Base-by-base conservation (phyloP, 2,113 vertebrate species). In the Trichechus manatus region DNA sequence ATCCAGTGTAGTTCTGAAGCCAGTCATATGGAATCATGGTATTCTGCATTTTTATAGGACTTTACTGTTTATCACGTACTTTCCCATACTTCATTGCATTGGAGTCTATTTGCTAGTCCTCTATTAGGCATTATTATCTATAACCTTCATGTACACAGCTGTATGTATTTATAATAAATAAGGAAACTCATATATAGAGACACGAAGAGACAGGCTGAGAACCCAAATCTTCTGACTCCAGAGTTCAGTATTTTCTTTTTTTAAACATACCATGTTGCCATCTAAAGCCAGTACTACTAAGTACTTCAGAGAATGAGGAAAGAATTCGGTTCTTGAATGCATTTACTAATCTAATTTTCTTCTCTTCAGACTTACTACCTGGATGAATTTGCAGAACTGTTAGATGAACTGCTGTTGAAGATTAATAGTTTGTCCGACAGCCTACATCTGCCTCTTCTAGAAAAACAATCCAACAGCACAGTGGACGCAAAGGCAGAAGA, bases 401-500 rank as follows among this genome's bases (percentile, higher is more conserved):
- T 99, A 11, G 99, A 99, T 89, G 99, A 99, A 56, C 98, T 99
- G 9, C 72, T 99, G 94, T 96, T 98, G 95, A 98, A 97, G 96
- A 98, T 99, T 3, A 96, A 97, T 39, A 66, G 95, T 39, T 97
- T 99, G 78, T 98, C 98, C 1, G 63, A 98, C 82, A 97, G 96
- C 81, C 97, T 98, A n/a, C 97, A 98, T n/a, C 95, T 92, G 79
- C 98, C 97, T 42, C 92, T 96, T 27, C 98, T 97, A 2, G 89
- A 93, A 13, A 97, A 97, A 80, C 86, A 78, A 27, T 82, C 87
- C 33, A 2, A 6, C 6, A 92, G 75, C 44, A 61, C 22, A 20
- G 0, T 0, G 42, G 92, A 31, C 31, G 53, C 47, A 79, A 81
- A 33, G 7, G 27, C 13, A n/a, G 70, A n/a, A 23, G n/a, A 36